Conservation (phyloP, 2,888 invertebrate genomes). For the Caprella mutica region DNA sequence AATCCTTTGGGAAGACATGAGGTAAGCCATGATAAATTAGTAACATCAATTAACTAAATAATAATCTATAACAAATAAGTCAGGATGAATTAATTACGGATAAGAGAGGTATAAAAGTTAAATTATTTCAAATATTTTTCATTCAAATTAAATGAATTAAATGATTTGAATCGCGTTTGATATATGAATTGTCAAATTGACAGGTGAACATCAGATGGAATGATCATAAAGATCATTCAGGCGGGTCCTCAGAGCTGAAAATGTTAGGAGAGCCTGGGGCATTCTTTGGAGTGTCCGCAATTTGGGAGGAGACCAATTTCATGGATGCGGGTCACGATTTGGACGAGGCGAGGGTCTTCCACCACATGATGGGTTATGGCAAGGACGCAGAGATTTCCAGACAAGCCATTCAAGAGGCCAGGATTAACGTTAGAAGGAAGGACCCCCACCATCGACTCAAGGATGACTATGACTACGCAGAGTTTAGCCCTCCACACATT, state of each 20-base stretch:
- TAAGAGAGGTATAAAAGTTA: too few species aligned
- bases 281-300: slow-evolving; percentile 45
- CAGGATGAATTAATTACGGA: too few species aligned
- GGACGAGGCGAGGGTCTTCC: slow-evolving; percentile 39
- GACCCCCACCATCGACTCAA: neutral
- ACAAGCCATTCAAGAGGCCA: neutral
- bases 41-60: too few species aligned
- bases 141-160: too few species aligned
- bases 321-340: slow-evolving; percentile 41
- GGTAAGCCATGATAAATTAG: slow-evolving; percentile 37
- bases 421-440: neutral
- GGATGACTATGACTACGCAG: neutral
- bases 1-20: slow-evolving; percentile 45
- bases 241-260: slow-evolving; percentile 46
- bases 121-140: too few species aligned
- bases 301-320: slow-evolving; percentile 37
- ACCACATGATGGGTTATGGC: slow-evolving; percentile 33
- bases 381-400: neutral
- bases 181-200: neutral
- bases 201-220: slow-evolving; percentile 45
- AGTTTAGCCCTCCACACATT: slow-evolving; percentile 5
- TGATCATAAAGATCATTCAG: slow-evolving; percentile 47
- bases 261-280: slow-evolving; percentile 46
- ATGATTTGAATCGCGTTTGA: too few species aligned
- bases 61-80: too few species aligned